These are phyloP conservation scores for Caenorhabditis imperialis DNA, from an alignment of 2,888 invertebrate species.

Conservation along the genomic window DNA sequence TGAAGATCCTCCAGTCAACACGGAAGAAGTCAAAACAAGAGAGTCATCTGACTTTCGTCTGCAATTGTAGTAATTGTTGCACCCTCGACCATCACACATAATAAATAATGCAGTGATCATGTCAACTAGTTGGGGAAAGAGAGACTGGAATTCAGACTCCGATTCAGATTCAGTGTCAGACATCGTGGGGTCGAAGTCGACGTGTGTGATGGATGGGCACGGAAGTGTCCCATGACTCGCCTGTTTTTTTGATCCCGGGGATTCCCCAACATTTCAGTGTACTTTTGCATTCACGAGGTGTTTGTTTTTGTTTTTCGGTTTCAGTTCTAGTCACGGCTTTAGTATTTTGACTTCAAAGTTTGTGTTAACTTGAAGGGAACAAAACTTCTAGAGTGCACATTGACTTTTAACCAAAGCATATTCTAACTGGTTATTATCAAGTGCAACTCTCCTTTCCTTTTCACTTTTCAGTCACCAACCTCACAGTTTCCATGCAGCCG, in stretches of 20 bases:
- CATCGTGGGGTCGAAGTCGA: constrained; percentile 9
- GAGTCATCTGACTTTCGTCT: constrained; percentile 1
- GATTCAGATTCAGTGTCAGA: too few relatives aligned
- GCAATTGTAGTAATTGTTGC: constrained; percentile 19
- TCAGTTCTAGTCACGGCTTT: too few relatives aligned
- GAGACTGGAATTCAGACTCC: constrained; percentile 14
- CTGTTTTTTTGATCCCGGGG: constrained; percentile 6
- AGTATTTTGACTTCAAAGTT: too few relatives aligned
- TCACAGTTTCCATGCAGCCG: constrained; percentile 41
- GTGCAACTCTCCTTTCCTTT: neutral
- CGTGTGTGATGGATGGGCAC: constrained; percentile 29
- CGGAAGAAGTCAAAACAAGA: constrained; percentile 1
- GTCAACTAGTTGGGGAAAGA: constrained; percentile 3
- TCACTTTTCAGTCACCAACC: neutral
- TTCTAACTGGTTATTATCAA: too few relatives aligned
- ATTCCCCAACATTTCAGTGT: too few relatives aligned
- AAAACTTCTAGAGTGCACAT: too few relatives aligned
- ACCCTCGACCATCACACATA: constrained; percentile 10
- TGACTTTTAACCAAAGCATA: too few relatives aligned
- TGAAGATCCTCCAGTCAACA: too few relatives aligned
- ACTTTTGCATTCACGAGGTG: too few relatives aligned
- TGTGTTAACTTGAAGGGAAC: too few relatives aligned
- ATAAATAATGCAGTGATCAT: neutral
- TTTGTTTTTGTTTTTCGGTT: too few relatives aligned
- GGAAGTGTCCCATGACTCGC: constrained; percentile 40